Base-by-base conservation (phyloP, 2,113 vertebrate genomes). In the Tringa solitaria region DNA sequence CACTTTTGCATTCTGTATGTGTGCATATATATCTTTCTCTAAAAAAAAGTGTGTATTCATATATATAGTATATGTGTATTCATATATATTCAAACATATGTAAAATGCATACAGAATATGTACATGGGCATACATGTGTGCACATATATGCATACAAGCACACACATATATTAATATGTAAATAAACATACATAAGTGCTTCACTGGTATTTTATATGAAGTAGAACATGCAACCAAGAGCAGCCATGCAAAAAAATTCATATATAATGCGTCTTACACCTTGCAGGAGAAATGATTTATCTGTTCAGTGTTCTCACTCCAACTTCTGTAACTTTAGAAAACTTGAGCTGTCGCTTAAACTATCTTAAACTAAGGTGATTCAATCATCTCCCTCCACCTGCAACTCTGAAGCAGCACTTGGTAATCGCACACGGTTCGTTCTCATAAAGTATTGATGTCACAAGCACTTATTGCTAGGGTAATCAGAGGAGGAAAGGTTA, bases 401-500 rank as follows among this genome's bases (percentile, higher is more conserved):
- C 75, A 70, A 28, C 83, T 93, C 77, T 18, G 33, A 65, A 83
- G 91, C 70, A 53, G 82, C 46, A 7, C 65, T 84, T 79, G 76
- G 80, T 89, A 92, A 90, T 50, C 26, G 19, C 2, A 3, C 50
- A 4, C 32, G 63, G 54, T 35, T 91, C 35, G 3, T 79, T 87
- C 87, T 96, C 95, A 96, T 84, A 23, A 97, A 95, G 95, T 91
- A 96, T 87, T 96, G 93, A 97, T 97, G 77, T 76, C 86, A 89
- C 87, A 64, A 92, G 73, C 81, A 86, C 93, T 95, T 95, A 91
- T 96, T 95, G 95, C 89, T 72, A 77, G 81, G 37, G 45, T 72
- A 94, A 83, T 91, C 72, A 84, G 90, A 96, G 65, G 70, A 96
- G 70, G 83, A 96, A 98, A 97, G 94, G 91, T 96, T 96, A 96